Base-by-base conservation (phyloP, 2,888 invertebrate genomes). In the Lasioglossum figueresi region DNA sequence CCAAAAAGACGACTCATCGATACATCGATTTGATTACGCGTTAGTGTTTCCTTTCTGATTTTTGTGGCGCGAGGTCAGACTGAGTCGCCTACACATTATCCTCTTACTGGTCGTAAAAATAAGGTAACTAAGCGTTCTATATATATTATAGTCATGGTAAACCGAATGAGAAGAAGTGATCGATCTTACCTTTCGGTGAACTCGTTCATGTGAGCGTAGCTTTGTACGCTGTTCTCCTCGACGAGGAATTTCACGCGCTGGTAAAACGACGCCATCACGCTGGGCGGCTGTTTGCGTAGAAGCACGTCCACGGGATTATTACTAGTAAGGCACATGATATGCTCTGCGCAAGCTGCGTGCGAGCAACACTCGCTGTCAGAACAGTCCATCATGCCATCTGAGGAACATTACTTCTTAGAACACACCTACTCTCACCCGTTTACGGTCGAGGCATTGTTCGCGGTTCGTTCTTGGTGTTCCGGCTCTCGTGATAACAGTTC, bases 341-440 rank as follows among this genome's bases (percentile, higher is more conserved):
- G 98, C 93, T 98, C 98, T 74, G 97, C 96, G 95, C 99, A 99
- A 90, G 97, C 97, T 34, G 97, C 96, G 93, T 98, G 97, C 89
- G 97, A 97, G 95, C 99, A 99, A 96, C 99, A 99, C 95, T 99
- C 99, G 95, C 99, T 99, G 96, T 99, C 99, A 89, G 99, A 98
- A 96, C 99, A 99, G 96, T 99, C 99, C 92, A 97, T 97, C 97
- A 99, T 98, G 91, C 99, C 99, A 96, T 99, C 99, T 99, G 96
- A 84, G 88, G 76, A 90, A 86, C 63, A 80, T 71, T 63, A 74
- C 37, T 80, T 72, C 45, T 86, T 85, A 72, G 40, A 76, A 77
- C 34, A 34, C 70, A 40, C 48, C 31, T 31, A 56, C 63, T 37
- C 52, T 2, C 52, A 4, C 37, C n/a, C n/a, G 34, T 27, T 52